Conservation (phyloP, 2,888 invertebrate species). For the Campopleginae sp. region DNA sequence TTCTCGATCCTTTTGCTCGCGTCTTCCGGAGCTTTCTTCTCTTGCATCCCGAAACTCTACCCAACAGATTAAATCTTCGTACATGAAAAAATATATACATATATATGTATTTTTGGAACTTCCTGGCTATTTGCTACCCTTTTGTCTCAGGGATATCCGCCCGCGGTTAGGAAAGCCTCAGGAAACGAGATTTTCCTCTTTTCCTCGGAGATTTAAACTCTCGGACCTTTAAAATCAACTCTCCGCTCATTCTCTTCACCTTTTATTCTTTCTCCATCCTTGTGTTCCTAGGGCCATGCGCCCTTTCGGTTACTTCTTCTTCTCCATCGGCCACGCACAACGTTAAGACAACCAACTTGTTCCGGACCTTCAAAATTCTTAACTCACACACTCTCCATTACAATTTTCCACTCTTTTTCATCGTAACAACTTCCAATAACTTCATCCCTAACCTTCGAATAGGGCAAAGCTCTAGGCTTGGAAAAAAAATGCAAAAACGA, state of each 20-base stretch:
- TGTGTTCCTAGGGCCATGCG: not conserved
- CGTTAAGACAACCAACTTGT: conserved; percentile 47
- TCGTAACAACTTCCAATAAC: not conserved
- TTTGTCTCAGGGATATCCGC: conserved; percentile 73
- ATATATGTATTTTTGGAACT: conserved; percentile 26
- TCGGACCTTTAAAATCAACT: conserved; percentile 21
- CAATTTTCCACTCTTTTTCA: not conserved
- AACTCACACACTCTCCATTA: not conserved
- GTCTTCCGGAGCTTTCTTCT: not conserved
- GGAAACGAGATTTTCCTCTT: conserved; percentile 54
- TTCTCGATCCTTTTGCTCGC: not conserved
- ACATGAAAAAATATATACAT: conserved; percentile 9
- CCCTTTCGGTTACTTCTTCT: not conserved
- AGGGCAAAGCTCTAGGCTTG: not conserved
- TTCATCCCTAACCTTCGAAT: not conserved
- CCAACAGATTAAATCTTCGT: conserved; percentile 70
- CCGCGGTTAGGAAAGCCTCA: conserved; percentile 65
- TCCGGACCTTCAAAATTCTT: conserved; percentile 32
- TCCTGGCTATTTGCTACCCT: conserved; percentile 73
- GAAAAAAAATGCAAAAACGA: not conserved
- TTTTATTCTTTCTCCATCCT: not conserved
- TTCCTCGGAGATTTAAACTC: conserved; percentile 27
- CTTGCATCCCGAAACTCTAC: conserved; percentile 51
- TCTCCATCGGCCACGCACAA: not conserved
- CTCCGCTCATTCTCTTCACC: not conserved